These are phyloP conservation scores for Tetramorium simillimum DNA, from an alignment of 1,140 invertebrate genomes.

Conservation along the genomic window DNA sequence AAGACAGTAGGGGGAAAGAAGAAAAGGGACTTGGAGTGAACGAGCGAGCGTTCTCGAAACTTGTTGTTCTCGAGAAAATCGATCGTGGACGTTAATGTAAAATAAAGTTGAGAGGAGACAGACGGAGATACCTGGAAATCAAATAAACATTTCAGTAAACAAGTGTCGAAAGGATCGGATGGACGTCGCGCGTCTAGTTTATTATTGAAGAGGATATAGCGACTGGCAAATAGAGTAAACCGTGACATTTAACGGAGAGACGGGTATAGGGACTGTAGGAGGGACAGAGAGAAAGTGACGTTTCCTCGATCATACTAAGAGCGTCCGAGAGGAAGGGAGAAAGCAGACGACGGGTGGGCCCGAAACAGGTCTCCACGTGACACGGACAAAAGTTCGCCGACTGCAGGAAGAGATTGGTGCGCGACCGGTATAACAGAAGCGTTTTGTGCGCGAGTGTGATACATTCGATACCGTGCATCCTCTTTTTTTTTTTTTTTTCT, in stretches of 20 bases:
- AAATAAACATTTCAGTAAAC: background rate
- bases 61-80: constrained; percentile 13
- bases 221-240: background rate
- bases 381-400: constrained; percentile 25
- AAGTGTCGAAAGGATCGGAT: background rate
- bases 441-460: constrained; percentile 46
- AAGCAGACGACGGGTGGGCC: constrained; percentile 6
- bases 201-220: background rate
- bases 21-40: background rate
- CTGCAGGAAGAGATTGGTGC: background rate
- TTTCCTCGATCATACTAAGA: constrained; percentile 7
- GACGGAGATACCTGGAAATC: background rate
- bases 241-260: background rate
- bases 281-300: constrained; percentile 53
- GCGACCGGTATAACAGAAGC: background rate
- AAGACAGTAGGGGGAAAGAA: constrained; percentile 11
- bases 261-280: background rate
- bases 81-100: background rate
- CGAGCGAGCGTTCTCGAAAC: background rate
- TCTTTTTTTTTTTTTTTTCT: too few species aligned
- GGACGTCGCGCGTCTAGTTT: background rate
- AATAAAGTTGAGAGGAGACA: background rate
- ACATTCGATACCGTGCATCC: constrained; percentile 9
- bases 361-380: constrained; percentile 46
- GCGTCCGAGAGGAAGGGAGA: constrained; percentile 42